A percentile compares a stretch with the other conserved stretches of the same genome.
These are phyloP conservation scores for Lathamus discolor DNA, from an alignment of 2,113 vertebrate species.

Conservation along the genomic window DNA sequence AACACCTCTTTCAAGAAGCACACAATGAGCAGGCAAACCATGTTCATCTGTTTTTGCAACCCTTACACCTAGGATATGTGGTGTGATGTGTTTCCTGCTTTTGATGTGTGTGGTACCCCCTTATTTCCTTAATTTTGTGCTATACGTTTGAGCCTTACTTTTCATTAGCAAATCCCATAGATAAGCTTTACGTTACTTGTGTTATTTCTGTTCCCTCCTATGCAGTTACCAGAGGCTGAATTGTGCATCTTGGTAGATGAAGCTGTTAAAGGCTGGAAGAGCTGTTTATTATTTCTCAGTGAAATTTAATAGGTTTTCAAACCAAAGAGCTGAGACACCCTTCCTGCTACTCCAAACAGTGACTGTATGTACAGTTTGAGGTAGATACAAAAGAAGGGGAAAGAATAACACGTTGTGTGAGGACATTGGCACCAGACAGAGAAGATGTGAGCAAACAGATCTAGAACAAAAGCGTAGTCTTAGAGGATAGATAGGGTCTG, in stretches of 20 bases:
- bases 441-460: not conserved
- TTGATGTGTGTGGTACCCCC: not conserved
- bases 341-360: not conserved
- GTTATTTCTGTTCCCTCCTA: not conserved
- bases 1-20: not conserved
- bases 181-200: not conserved
- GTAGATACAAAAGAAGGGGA: not conserved
- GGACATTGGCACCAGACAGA: not conserved
- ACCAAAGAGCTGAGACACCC: not conserved
- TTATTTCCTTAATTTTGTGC: not conserved
- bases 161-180: not conserved
- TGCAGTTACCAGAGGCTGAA: not conserved
- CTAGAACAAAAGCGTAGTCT: not conserved
- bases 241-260: not conserved
- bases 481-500: not conserved
- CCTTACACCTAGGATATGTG: not conserved
- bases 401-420: not conserved
- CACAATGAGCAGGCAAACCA: not conserved
- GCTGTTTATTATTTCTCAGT: constrained; percentile 3
- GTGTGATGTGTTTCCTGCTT: not conserved
- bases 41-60: not conserved
- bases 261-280: not conserved
- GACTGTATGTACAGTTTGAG: not conserved
- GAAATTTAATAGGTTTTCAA: not conserved
- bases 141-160: not conserved